Percentiles rank a stretch among this genome's conserved stretches.
Conservation (phyloP, 2,113 vertebrate species). For the Mirounga angustirostris region DNA sequence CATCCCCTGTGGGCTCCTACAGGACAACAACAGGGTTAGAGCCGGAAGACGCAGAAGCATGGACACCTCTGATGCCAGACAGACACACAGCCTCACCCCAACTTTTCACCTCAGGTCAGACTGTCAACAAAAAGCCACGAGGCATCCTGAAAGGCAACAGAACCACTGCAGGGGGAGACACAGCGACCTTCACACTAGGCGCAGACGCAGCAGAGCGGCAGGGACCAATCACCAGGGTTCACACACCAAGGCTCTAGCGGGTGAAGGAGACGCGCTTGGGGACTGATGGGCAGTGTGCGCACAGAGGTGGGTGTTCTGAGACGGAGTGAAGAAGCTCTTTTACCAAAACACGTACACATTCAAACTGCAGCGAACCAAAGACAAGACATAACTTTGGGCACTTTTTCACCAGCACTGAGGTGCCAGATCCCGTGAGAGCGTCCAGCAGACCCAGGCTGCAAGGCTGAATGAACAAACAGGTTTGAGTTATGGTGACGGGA, state of each 20-base stretch:
- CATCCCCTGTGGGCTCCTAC: not conserved
- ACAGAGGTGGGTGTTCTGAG: not conserved
- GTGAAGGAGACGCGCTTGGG: not conserved
- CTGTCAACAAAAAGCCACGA: not conserved
- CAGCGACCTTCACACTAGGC: not conserved
- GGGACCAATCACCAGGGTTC: not conserved
- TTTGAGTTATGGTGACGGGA: not conserved
- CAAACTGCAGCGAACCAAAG: not conserved
- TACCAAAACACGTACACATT: not conserved
- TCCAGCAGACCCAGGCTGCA: not conserved
- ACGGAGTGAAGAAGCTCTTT: not conserved
- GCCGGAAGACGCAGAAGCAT: not conserved
- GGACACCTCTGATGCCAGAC: not conserved
- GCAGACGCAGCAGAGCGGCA: not conserved
- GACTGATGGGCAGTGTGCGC: not conserved
- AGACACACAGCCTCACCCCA: not conserved
- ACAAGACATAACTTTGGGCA: not conserved
- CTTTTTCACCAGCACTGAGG: not conserved
- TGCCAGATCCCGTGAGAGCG: not conserved
- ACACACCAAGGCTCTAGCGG: no score
- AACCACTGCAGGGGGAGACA: not conserved
- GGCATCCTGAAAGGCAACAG: not conserved
- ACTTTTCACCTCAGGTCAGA: not conserved
- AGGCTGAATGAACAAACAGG: not conserved
- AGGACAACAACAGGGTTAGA: not conserved